Base-by-base conservation (phyloP, 2,888 invertebrate genomes). In the Cerceris ruficornis region DNA sequence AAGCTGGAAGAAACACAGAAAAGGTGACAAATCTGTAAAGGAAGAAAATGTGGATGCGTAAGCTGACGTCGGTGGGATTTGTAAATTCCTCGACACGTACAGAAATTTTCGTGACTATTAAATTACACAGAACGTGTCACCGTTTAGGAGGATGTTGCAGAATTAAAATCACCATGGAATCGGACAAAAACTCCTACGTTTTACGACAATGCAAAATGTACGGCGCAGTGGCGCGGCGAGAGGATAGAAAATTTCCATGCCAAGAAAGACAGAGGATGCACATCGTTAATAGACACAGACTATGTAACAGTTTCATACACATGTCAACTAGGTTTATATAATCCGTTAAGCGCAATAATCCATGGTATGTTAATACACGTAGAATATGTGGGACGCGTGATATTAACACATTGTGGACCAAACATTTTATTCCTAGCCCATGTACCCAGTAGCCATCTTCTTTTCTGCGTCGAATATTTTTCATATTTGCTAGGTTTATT, bases 181-280 rank as follows among this genome's bases (percentile, higher is more conserved):
- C 17, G 6, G 17, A 7, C 4, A 7, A 55, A 8, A 55, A 55
- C 17, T 15, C 2, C 58, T 58, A 58, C 41, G 13, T 41, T 28
- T 28, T 39, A 6, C 58, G 1, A n/a, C 8, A 7, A 57, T 61
- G 52, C 54, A 59, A 49, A 13, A 60, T 41, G 49, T 7, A 60
- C 17, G 28, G 4, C 17, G 17, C 55, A 55, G 1, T 49, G 62
- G 13, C 17, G 50, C 9, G 14, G 52, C 42, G 17, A 17, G 46
- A 58, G 8, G 71, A 28, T 15, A 66, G 17, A 49, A 41, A 50
- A 55, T 11, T 55, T 13, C 14, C 75, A 66, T 75, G 77, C 65
- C 41, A 52, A 61, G 52, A 15, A 13, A 15, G 7, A 58, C 66
- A 67, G 66, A 75, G 77, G 77, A 70, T 77, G 75, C 77, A 64